A percentile compares a stretch with the other conserved stretches of the same genome.
These are phyloP conservation scores for Bolinopsis microptera DNA, from an alignment of 37 sponge, comb jelly and placozoan species.

Conservation along the genomic window DNA sequence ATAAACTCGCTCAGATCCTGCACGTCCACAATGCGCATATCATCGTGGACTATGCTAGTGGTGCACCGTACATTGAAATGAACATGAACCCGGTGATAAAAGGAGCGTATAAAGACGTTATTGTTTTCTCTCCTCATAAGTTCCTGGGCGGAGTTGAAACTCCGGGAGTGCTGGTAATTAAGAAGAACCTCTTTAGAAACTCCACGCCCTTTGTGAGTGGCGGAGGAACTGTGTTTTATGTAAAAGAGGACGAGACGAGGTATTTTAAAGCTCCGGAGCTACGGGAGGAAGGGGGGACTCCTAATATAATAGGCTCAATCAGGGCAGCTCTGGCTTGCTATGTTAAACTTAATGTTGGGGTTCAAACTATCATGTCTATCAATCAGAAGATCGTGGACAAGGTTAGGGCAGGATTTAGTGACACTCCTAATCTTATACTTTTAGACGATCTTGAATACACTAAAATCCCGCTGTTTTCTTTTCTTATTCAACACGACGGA, in stretches of 20 bases:
- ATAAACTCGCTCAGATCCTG: conserved; percentile 33
- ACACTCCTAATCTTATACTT: conserved; percentile 62
- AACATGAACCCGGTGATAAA: conserved; percentile 75
- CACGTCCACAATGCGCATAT: conserved; percentile 15
- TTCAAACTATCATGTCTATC: not conserved
- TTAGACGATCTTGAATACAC: not conserved
- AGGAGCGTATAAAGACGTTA: conserved; percentile 80
- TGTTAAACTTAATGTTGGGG: conserved; percentile 77
- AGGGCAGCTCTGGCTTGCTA: conserved; percentile 79
- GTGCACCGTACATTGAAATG: conserved; percentile 77
- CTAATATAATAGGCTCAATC: conserved; percentile 81
- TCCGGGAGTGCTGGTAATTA: conserved; percentile 88
- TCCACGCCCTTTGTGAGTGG: conserved; percentile 74
- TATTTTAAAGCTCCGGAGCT: conserved; percentile 64
- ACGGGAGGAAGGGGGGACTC: conserved; percentile 93
- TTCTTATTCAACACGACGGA: conserved; percentile 75
- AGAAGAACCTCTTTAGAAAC: conserved; percentile 78
- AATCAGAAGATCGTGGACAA: not conserved
- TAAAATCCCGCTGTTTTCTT: conserved; percentile 86
- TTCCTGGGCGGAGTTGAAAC: conserved; percentile 88
- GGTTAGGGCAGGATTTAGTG: not conserved
- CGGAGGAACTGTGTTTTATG: conserved; percentile 93
- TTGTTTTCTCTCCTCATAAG: conserved; percentile 89
- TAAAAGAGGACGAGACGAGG: conserved; percentile 74
- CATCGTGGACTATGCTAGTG: conserved; percentile 39